A percentile compares a stretch with the other conserved stretches of the same genome.
These are phyloP conservation scores for Alentia gelatinosa DNA, from an alignment of 2,888 invertebrate genomes.

Conservation along the genomic window DNA sequence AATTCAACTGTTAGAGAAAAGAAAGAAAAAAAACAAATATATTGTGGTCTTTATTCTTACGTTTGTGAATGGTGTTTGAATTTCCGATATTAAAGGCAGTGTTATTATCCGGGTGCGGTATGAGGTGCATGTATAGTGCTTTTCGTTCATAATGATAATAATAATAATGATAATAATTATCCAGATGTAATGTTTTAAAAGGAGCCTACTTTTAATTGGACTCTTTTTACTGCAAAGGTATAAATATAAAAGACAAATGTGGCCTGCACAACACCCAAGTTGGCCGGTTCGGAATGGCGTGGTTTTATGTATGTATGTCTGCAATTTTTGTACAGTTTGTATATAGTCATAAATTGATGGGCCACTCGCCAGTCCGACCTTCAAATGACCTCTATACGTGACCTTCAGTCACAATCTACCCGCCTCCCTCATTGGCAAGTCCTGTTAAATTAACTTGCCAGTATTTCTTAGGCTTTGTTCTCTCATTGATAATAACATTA, in stretches of 20 bases:
- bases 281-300: background rate
- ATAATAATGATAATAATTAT: too few relatives aligned
- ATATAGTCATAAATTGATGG: constrained; percentile 18
- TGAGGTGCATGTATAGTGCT: constrained; percentile 5
- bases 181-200: background rate
- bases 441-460: background rate
- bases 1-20: background rate
- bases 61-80: constrained; percentile 4
- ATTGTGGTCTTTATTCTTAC: constrained; percentile 28
- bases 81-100: background rate
- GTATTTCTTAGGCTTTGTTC: background rate
- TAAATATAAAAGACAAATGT: background rate
- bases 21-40: background rate
- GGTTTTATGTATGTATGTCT: constrained; percentile 2
- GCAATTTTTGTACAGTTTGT: constrained; percentile 47
- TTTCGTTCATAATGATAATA: too few relatives aligned
- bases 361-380: constrained; percentile 25
- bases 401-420: background rate
- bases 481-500: background rate
- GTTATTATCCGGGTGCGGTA: background rate
- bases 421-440: background rate
- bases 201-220: background rate
- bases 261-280: background rate
- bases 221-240: background rate
- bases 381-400: background rate